These are phyloP conservation scores for Heliocidaris erythrogramma DNA, from an alignment of 35 echinoderm and acorn worm species.

Conservation along the genomic window DNA sequence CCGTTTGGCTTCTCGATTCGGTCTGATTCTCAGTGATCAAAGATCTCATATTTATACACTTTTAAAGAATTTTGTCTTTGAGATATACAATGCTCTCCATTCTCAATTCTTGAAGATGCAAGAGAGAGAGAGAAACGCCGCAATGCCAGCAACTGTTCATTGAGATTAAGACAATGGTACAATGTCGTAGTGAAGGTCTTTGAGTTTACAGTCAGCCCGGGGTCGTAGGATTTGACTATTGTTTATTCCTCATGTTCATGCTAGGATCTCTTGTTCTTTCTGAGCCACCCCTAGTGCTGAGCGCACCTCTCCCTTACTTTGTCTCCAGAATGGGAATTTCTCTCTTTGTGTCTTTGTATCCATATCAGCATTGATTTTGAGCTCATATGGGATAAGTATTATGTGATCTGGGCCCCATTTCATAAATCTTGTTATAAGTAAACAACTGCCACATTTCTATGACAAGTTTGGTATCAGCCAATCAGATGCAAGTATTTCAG, in stretches of 20 bases:
- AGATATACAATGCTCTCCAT: background rate
- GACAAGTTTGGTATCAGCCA: too few species aligned
- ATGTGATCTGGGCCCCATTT: too few species aligned
- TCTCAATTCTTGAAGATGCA: background rate
- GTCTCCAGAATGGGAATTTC: too few species aligned
- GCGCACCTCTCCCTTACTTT: too few species aligned
- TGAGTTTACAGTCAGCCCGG: background rate
- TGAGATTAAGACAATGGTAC: background rate
- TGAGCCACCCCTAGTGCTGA: too few species aligned
- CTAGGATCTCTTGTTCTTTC: background rate
- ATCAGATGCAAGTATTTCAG: too few species aligned
- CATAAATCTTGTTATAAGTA: too few species aligned
- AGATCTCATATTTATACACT: background rate
- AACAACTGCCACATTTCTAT: too few species aligned
- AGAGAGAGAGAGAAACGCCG: background rate
- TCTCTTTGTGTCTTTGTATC: background rate
- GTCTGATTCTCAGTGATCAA: background rate
- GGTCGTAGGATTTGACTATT: background rate
- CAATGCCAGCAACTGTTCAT: background rate
- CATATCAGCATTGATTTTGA: too few species aligned
- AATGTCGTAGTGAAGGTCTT: background rate
- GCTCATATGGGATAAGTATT: too few species aligned
- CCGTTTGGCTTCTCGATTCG: background rate
- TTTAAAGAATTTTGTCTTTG: background rate
- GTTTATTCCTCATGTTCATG: background rate